Evolutionary conservation across 1,140 invertebrate genomes (phyloP).

Genomic region (Diplogasteroides magnus): DNA sequence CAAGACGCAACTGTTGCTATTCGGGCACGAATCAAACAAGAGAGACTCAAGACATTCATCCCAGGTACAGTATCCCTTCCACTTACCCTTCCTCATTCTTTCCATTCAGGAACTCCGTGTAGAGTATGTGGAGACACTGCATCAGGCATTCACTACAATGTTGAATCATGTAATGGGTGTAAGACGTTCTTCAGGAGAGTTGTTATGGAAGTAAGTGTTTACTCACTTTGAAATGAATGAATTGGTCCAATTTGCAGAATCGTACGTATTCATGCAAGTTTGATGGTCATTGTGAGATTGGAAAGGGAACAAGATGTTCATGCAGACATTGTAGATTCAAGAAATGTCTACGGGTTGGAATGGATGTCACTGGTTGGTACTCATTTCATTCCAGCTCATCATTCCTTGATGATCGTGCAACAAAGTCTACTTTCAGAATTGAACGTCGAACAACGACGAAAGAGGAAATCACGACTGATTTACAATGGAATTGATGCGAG

Average conservation of each 20-base stretch:
- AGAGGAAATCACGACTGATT: conserved; percentile 36
- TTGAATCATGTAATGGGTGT: conserved; percentile 43
- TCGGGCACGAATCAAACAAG: neutral
- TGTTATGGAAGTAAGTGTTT: conserved; percentile 37
- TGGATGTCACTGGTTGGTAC: conserved; percentile 39
- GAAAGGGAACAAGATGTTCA: conserved; percentile 44
- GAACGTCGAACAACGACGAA: conserved; percentile 49
- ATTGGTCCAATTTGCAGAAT: conserved; percentile 34
- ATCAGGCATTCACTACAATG: conserved; percentile 40
- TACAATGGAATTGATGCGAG: conserved; percentile 14
- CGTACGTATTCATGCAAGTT: conserved; percentile 52
- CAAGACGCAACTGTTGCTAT: neutral
- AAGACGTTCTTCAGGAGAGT: conserved; percentile 44
- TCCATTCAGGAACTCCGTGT: conserved; percentile 40
- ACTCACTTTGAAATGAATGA: conserved; percentile 9
- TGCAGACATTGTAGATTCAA: conserved; percentile 46
- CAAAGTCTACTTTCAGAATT: conserved; percentile 47
- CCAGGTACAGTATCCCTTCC: neutral
- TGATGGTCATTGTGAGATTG: conserved; percentile 49
- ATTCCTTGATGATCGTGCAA: too few relatives aligned
- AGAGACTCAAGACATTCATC: neutral
- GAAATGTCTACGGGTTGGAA: conserved; percentile 49
- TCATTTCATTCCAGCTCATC: neutral
- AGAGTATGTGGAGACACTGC: conserved; percentile 47
- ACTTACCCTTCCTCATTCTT: neutral